Percentiles rank a stretch among this genome's conserved stretches.
phyloP scores from a whole-genome alignment of 1,140 invertebrate species.

The Cherax quadricarinatus region DNA sequence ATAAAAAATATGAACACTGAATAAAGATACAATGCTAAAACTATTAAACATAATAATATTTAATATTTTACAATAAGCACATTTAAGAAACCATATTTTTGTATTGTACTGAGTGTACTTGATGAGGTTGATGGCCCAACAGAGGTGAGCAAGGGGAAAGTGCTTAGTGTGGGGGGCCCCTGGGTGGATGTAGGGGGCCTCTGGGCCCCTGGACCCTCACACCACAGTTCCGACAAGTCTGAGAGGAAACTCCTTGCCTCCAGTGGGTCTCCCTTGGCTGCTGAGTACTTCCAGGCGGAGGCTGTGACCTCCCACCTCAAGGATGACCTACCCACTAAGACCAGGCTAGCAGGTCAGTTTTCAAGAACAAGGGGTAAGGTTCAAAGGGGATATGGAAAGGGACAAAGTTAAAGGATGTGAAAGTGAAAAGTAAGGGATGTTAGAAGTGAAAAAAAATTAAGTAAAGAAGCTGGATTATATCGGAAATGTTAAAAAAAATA shows the following conservation, averaged over 20 bases:
- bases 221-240: slow-evolving; percentile 57
- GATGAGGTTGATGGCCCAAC: too few relatives aligned
- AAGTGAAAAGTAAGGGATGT: too few relatives aligned
- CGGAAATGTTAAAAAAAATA: background rate
- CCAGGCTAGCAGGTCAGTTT: slow-evolving; percentile 38
- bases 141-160: background rate
- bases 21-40: too few relatives aligned
- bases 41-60: too few relatives aligned
- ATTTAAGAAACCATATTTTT: too few relatives aligned
- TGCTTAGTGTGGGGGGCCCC: slow-evolving; percentile 32
- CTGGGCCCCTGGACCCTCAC: slow-evolving; percentile 41
- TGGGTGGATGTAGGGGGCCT: slow-evolving; percentile 58
- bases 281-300: slow-evolving; percentile 56
- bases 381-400: too few relatives aligned
- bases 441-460: too few relatives aligned
- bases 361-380: background rate
- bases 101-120: too few relatives aligned
- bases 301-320: background rate
- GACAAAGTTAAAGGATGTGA: too few relatives aligned
- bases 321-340: slow-evolving; percentile 30
- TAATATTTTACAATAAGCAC: too few relatives aligned
- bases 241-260: slow-evolving; percentile 56
- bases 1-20: too few relatives aligned
- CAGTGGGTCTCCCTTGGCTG: slow-evolving; percentile 12
- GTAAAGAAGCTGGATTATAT: background rate